Conservation (phyloP, 2,113 vertebrate species). For the Dromiciops gliroides region DNA sequence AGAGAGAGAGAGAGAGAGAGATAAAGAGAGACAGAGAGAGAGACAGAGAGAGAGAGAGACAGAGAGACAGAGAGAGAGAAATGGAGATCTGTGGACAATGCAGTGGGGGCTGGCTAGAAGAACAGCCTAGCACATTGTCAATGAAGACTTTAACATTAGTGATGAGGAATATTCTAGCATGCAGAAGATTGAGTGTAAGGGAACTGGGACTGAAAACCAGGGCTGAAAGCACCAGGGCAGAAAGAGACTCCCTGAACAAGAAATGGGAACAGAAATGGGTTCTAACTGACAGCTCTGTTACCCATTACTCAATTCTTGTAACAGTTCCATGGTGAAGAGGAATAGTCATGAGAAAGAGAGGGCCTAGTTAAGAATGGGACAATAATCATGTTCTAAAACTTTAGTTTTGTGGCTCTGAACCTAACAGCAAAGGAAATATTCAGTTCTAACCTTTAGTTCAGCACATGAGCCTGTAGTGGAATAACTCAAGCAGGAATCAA, state of each 20-base stretch:
- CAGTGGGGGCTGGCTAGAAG: neutral
- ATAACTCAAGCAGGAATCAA: neutral
- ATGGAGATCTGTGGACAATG: neutral
- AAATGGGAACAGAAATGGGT: neutral
- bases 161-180: neutral
- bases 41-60: no score
- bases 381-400: neutral
- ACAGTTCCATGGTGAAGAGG: neutral
- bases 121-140: neutral
- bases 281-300: neutral
- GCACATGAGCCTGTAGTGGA: neutral
- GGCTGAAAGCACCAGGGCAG: neutral
- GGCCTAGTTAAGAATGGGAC: neutral
- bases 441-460: neutral
- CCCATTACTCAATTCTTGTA: neutral
- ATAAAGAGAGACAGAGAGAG: no score
- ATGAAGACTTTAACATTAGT: neutral
- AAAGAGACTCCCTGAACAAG: neutral
- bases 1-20: no score
- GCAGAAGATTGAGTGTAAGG: neutral
- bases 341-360: neutral
- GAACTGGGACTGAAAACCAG: neutral
- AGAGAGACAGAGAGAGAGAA: no score
- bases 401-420: no score
- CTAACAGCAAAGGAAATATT: neutral